Evolutionary conservation across 2,113 vertebrate genomes (phyloP), one percentile per base, ranked within the genome.

Genomic region (Prunella himalayana): DNA sequence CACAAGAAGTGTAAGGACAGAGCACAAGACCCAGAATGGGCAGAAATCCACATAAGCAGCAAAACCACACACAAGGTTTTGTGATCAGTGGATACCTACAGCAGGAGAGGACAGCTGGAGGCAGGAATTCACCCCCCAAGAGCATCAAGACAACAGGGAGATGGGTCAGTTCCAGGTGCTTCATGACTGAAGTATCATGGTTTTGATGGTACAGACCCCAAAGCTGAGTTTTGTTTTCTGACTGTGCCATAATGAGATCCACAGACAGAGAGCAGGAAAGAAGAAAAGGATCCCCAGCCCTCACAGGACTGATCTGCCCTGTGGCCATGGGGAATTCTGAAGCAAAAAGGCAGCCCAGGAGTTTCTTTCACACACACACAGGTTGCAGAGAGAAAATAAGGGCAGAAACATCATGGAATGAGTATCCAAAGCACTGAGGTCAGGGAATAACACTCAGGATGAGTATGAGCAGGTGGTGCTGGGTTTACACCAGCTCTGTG

Each of bases 181-280:
- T 78, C 33, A 33, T 12, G 9, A 39, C 44, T 68, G 24, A 59
- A 45, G 9, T 2, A 13, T 27, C 22, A 22, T 0, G 3, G 1
- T 22, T 90, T 81, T 25, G 28, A n/a, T 42, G 25, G 16, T 57
- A 81, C 0, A 78, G 42, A 69, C 15, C 50, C 63, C 54, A 61
- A 27, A 30, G 20, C 33, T 44, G 5, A 44, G 17, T 24, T 56
- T 42, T 1, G 2, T 42, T 53, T 85, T 83, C 66, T 53, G 57
- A 64, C 19, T 56, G 37, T 37, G 37, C 51, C 7, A 2, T 47
- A 70, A 54, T 1, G 2, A 60, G 13, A 92, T 24, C 61, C 75
- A 79, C 10, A 25, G 64, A 71, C 12, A 49, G 3, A 4, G 41
- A 76, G n/a, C 31, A 41, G 24, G 15, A 75, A 7, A 65, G 41